Evolutionary conservation across 2,888 invertebrate species (phyloP).

Genomic region (Cephus nigrinus): DNA sequence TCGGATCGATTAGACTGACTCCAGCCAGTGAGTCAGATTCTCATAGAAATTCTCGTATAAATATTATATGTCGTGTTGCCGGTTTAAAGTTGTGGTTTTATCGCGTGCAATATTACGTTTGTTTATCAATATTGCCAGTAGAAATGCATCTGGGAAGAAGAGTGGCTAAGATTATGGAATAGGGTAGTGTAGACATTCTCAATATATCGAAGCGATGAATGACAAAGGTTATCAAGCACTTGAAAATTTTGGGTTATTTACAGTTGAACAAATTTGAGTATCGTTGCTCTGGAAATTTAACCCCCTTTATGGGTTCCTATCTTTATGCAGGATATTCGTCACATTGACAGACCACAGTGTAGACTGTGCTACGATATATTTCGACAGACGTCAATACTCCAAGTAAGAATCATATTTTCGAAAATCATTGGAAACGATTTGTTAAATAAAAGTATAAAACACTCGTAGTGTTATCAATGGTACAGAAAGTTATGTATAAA

Average conservation of each 20-base stretch:
- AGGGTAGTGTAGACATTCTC: not conserved
- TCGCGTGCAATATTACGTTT: not conserved
- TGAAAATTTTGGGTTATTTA: not conserved
- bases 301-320: no score
- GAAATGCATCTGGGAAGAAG: not conserved
- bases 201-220: not conserved
- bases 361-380: not conserved
- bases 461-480: not conserved
- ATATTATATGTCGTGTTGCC: not conserved
- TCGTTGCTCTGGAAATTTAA: not conserved
- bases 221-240: not conserved
- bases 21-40: conserved; percentile 1
- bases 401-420: not conserved
- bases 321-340: no score
- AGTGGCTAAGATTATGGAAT: not conserved
- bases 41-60: not conserved
- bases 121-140: conserved; percentile 1
- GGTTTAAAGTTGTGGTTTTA: not conserved
- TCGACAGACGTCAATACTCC: not conserved
- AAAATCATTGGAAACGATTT: not conserved
- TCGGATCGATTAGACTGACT: not conserved
- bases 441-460: not conserved
- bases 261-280: not conserved
- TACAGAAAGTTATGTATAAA: not conserved
- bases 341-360: not conserved